Evolutionary conservation across 1,140 invertebrate species (phyloP).

Genomic region (Idris sp.): DNA sequence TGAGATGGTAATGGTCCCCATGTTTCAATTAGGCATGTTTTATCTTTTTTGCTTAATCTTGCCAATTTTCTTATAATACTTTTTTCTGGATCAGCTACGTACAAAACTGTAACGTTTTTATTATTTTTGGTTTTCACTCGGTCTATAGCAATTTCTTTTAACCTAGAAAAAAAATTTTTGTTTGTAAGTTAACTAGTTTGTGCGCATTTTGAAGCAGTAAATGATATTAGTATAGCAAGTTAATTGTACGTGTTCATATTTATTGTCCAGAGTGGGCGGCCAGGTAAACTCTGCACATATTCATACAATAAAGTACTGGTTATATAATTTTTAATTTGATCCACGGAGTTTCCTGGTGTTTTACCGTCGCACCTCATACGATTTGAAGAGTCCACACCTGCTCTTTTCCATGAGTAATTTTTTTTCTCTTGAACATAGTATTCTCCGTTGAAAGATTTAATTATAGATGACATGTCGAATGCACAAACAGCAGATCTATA

Average conservation of each 20-base stretch:
- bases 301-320: constrained; percentile 93
- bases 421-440: constrained; percentile 91
- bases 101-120: constrained; percentile 85
- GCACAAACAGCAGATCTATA: constrained; percentile 96
- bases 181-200: too few relatives aligned
- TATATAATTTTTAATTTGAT: constrained; percentile 82
- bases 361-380: constrained; percentile 76
- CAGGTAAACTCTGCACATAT: constrained; percentile 86
- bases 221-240: too few relatives aligned
- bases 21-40: too few relatives aligned
- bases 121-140: constrained; percentile 83
- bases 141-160: constrained; percentile 89
- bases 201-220: too few relatives aligned
- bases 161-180: constrained; percentile 67
- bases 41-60: too few relatives aligned
- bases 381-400: constrained; percentile 70
- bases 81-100: constrained; percentile 86
- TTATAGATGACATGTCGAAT: constrained; percentile 91
- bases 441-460: constrained; percentile 89
- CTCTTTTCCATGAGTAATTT: constrained; percentile 87
- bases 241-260: constrained; percentile 72
- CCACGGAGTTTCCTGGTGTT: constrained; percentile 26
- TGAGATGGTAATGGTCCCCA: too few relatives aligned
- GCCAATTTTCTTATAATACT: constrained; percentile 91
- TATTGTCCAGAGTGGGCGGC: constrained; percentile 84